phyloP scores from a whole-genome alignment of 1,140 invertebrate species.

The Drosophila obscura region DNA sequence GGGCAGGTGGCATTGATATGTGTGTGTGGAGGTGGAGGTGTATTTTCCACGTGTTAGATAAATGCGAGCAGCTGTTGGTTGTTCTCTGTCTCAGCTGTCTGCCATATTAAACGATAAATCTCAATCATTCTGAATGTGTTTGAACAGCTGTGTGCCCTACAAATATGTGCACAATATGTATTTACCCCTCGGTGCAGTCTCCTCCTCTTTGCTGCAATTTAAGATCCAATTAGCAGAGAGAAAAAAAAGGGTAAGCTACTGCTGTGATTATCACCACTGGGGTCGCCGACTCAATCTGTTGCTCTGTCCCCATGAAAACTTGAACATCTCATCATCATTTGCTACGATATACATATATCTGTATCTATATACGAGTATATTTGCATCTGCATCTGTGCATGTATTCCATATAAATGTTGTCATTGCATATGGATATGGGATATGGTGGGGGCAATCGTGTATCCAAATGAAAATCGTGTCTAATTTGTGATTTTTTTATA shows the following conservation, averaged over 20 bases:
- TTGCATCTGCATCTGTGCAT: background rate
- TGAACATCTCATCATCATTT: too few species aligned
- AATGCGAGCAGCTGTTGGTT: conserved; percentile 73
- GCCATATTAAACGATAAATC: conserved; percentile 45
- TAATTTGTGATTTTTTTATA: conserved; percentile 63
- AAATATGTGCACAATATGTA: conserved; percentile 1
- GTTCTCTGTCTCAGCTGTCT: conserved; percentile 26
- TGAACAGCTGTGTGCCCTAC: conserved; percentile 75
- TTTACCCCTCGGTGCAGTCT: background rate
- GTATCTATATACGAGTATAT: conserved; percentile 15
- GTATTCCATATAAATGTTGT: conserved; percentile 48
- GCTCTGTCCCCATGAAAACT: too few species aligned
- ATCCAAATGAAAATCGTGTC: conserved; percentile 71
- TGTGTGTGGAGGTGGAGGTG: too few species aligned
- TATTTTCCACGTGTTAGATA: conserved; percentile 34
- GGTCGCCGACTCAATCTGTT: background rate
- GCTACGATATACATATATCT: conserved; percentile 36
- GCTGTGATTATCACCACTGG: conserved; percentile 55
- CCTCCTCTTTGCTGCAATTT: conserved; percentile 49
- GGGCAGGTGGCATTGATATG: too few species aligned
- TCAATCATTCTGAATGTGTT: conserved; percentile 38
- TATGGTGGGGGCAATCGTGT: conserved; percentile 44
- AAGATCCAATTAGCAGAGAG: conserved; percentile 64
- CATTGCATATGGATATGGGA: conserved; percentile 51
- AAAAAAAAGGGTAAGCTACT: conserved; percentile 58